Evolutionary conservation across 2,113 vertebrate genomes (phyloP).

Genomic region (Oceanites oceanicus): DNA sequence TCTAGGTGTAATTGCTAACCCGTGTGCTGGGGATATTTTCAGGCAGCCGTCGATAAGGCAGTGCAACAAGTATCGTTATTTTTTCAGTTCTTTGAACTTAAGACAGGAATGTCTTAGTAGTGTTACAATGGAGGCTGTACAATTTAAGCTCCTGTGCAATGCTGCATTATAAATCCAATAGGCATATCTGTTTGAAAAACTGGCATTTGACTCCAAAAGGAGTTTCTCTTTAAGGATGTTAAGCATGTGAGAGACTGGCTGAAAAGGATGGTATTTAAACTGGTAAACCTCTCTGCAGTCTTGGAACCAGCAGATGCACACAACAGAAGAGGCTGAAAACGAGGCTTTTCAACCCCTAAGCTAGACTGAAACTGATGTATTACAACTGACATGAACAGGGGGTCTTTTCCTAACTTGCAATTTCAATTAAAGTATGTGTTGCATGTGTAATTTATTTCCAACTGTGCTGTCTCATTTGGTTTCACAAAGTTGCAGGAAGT

Average conservation of each 20-base stretch:
- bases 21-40: not conserved
- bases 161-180: not conserved
- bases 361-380: not conserved
- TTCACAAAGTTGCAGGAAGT: not conserved
- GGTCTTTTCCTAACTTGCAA: not conserved
- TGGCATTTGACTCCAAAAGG: not conserved
- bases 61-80: rapidly evolving
- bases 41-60: not conserved
- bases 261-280: not conserved
- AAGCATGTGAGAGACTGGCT: not conserved
- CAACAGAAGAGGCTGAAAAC: not conserved
- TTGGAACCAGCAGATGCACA: not conserved
- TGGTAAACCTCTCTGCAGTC: not conserved
- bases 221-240: not conserved
- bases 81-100: not conserved
- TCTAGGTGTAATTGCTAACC: not conserved
- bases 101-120: not conserved
- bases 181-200: not conserved
- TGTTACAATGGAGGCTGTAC: not conserved
- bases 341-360: not conserved
- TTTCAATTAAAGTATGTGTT: not conserved
- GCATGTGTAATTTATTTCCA: not conserved
- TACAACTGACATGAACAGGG: not conserved
- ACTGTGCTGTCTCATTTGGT: not conserved
- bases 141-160: not conserved